A percentile compares a stretch with the other conserved stretches of the same genome.
Evolutionary conservation across 1,140 invertebrate genomes (phyloP).

Genomic region (Pectinophora gossypiella): DNA sequence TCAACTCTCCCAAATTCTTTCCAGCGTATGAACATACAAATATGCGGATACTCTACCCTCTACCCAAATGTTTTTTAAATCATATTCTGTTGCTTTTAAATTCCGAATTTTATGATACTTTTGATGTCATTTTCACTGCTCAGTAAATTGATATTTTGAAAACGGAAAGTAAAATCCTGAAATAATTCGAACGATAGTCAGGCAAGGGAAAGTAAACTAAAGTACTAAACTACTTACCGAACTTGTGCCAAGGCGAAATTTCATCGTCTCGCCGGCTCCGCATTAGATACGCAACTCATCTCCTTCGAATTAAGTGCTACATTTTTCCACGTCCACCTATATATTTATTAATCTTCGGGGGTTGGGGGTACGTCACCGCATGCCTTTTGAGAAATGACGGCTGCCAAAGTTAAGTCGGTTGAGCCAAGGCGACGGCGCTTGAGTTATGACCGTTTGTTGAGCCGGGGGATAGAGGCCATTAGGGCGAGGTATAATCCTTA

Average conservation of each 20-base stretch:
- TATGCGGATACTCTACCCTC: too few species aligned
- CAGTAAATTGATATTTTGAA: too few species aligned
- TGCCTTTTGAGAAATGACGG: slow-evolving; percentile 72
- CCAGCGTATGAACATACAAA: too few species aligned
- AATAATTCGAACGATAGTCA: too few species aligned
- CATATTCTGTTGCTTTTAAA: too few species aligned
- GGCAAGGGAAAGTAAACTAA: too few species aligned
- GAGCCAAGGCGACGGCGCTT: slow-evolving; percentile 58
- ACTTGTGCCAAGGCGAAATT: neutral
- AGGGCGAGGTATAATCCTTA: slow-evolving; percentile 70
- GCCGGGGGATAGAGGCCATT: slow-evolving; percentile 69
- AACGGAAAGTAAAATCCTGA: too few species aligned
- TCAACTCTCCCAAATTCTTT: neutral
- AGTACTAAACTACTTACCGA: neutral
- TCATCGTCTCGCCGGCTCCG: neutral
- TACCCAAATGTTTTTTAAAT: too few species aligned
- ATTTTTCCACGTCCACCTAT: slow-evolving; percentile 68
- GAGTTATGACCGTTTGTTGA: slow-evolving; percentile 70
- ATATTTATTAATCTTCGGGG: slow-evolving; percentile 68
- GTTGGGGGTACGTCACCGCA: slow-evolving; percentile 55
- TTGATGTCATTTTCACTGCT: too few species aligned
- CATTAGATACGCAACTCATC: slow-evolving; percentile 51
- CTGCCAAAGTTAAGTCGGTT: slow-evolving; percentile 74
- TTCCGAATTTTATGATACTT: too few species aligned
- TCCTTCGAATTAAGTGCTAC: slow-evolving; percentile 60